Conservation (phyloP, 2,888 invertebrate genomes). For the Acanthosoma haemorrhoidale region DNA sequence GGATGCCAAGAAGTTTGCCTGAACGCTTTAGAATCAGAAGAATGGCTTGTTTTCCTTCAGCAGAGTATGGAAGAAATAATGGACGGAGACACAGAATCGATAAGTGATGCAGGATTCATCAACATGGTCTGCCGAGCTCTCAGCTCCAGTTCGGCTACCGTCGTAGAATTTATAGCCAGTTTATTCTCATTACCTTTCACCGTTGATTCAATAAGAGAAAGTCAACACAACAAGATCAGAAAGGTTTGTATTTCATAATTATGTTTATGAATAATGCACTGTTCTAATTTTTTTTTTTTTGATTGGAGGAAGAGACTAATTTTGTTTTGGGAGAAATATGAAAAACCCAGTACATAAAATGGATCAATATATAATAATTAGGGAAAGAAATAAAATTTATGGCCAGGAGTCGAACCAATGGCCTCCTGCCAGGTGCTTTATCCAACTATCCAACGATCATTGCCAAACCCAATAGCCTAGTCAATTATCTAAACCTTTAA, state of each 20-base stretch:
- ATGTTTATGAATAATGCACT: too few species aligned
- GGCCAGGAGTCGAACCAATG: too few species aligned
- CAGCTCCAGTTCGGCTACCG: slow-evolving; percentile 58
- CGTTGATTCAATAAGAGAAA: slow-evolving; percentile 48
- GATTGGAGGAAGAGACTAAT: too few species aligned
- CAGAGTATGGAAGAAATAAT: slow-evolving; percentile 76
- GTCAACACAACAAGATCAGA: slow-evolving; percentile 51
- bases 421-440: too few species aligned
- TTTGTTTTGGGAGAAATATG: too few species aligned
- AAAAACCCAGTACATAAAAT: too few species aligned
- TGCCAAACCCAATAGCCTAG: too few species aligned
- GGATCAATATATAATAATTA: too few species aligned
- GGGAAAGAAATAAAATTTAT: too few species aligned
- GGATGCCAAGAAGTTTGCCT: slow-evolving; percentile 20
- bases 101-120: slow-evolving; percentile 50
- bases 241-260: slow-evolving; percentile 44
- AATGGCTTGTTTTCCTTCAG: slow-evolving; percentile 79
- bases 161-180: slow-evolving; percentile 59
- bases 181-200: slow-evolving; percentile 61
- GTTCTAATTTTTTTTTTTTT: too few species aligned
- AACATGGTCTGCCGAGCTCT: slow-evolving; percentile 60
- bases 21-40: slow-evolving; percentile 65
- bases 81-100: slow-evolving; percentile 69
- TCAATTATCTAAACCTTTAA: too few species aligned
- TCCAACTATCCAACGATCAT: too few species aligned